phyloP scores from a whole-genome alignment of 2,888 invertebrate species.

The Melipona bicolor region DNA sequence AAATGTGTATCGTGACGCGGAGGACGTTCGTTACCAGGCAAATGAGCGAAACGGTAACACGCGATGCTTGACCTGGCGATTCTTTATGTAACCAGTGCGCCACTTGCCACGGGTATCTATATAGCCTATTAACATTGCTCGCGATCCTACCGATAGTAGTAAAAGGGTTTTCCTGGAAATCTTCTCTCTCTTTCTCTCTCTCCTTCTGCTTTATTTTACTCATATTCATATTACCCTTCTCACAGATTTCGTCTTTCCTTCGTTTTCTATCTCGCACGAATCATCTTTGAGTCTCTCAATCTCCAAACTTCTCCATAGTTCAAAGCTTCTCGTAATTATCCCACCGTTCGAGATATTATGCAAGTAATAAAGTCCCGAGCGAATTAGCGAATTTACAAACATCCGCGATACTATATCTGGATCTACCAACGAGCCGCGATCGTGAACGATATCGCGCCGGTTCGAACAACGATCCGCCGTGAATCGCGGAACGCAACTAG shows the following conservation, averaged over 20 bases:
- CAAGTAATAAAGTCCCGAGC: background rate
- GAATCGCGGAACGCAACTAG: constrained; percentile 12
- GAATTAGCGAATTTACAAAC: constrained; percentile 12
- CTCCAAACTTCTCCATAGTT: no score
- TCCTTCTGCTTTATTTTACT: background rate
- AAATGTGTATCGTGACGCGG: constrained; percentile 77
- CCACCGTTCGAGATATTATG: constrained; percentile 1
- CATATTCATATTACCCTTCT: constrained; percentile 9
- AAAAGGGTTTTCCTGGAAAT: constrained; percentile 66
- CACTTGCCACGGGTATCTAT: constrained; percentile 44
- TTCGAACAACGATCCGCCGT: constrained; percentile 1
- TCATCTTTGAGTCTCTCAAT: background rate
- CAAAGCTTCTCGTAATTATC: background rate
- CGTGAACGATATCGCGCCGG: constrained; percentile 16
- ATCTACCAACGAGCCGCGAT: constrained; percentile 23
- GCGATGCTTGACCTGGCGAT: constrained; percentile 71
- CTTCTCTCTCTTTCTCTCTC: constrained; percentile 14
- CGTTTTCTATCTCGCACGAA: constrained; percentile 21
- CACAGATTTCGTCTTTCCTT: background rate
- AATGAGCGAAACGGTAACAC: constrained; percentile 81
- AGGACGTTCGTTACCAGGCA: constrained; percentile 80
- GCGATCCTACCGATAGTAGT: constrained; percentile 87
- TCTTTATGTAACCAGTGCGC: constrained; percentile 68
- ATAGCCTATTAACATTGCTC: constrained; percentile 73
- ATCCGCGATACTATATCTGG: background rate